phyloP scores from a whole-genome alignment of 2,797 vertebrate genomes.

The Phrynocephalus forsythii region DNA sequence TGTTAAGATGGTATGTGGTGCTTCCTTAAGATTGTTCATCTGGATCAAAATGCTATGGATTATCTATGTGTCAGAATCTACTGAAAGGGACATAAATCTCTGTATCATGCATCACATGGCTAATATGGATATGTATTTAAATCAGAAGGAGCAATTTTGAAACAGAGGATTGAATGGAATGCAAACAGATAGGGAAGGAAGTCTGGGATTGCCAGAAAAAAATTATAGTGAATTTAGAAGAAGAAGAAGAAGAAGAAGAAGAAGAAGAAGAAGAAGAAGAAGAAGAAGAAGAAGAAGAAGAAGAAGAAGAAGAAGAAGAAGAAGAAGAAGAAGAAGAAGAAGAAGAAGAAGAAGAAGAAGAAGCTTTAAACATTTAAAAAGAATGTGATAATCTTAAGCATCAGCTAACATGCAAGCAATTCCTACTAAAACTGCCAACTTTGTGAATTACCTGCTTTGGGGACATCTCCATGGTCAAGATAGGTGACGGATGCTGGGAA shows the following conservation, averaged over 20 bases:
- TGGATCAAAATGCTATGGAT: too few relatives aligned
- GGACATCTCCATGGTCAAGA: slow-evolving; percentile 92
- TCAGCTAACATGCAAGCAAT: slow-evolving; percentile 16
- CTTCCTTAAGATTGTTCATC: too few relatives aligned
- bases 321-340: too few relatives aligned
- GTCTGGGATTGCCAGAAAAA: background rate
- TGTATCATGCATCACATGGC: background rate
- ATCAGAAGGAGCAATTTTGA: background rate
- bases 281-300: too few relatives aligned
- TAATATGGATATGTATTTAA: background rate
- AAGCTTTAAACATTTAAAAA: background rate
- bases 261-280: too few relatives aligned
- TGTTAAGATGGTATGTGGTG: too few relatives aligned
- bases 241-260: background rate
- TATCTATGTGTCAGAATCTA: too few relatives aligned
- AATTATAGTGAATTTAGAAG: background rate
- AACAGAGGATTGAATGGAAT: background rate
- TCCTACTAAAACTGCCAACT: background rate
- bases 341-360: background rate
- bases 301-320: too few relatives aligned
- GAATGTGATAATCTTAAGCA: accelerated
- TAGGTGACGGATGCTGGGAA: slow-evolving; percentile 85
- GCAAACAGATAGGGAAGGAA: background rate
- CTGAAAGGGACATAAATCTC: too few relatives aligned
- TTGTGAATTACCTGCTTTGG: slow-evolving; percentile 90